Percentiles rank a stretch among this genome's conserved stretches.
Evolutionary conservation across 2,113 vertebrate genomes (phyloP).

Genomic region (Phycodurus eques): DNA sequence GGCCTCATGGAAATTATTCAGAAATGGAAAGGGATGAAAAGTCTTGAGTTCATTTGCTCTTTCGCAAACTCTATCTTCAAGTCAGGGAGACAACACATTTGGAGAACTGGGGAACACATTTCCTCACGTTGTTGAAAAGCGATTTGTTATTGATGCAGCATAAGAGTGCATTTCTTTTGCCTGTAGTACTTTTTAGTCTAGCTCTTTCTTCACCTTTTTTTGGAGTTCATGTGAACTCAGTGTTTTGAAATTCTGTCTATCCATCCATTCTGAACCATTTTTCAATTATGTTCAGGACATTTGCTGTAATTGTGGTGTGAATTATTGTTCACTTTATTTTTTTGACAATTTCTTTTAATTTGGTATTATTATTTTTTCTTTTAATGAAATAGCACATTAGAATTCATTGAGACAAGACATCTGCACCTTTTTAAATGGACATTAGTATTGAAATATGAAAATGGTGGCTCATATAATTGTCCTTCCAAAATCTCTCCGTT

Average conservation of each 20-base stretch:
- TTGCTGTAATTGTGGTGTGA: neutral
- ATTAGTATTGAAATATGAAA: neutral
- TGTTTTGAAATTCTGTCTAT: too few species aligned
- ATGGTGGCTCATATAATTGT: neutral
- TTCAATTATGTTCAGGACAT: neutral
- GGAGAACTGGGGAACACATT: slow-evolving; percentile 35
- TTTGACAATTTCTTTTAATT: neutral
- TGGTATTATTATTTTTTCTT: too few species aligned
- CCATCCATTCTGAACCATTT: neutral
- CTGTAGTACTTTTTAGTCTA: slow-evolving; percentile 8
- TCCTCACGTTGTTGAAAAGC: slow-evolving; percentile 41
- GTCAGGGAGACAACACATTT: slow-evolving; percentile 18
- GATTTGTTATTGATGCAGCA: slow-evolving; percentile 38
- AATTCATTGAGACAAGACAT: neutral
- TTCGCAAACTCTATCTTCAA: slow-evolving; percentile 45
- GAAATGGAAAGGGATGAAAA: slow-evolving; percentile 47
- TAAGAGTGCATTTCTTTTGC: slow-evolving; percentile 32
- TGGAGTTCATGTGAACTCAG: neutral
- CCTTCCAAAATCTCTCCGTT: slow-evolving; percentile 15
- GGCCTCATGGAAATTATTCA: slow-evolving; percentile 55
- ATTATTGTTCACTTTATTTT: neutral
- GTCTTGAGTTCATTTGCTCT: slow-evolving; percentile 35
- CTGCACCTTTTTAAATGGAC: neutral
- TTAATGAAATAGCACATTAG: neutral
- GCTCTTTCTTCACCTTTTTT: neutral